Evolutionary conservation across 2,888 invertebrate species (phyloP).

Genomic region (Mongoloraphidia duomilia): DNA sequence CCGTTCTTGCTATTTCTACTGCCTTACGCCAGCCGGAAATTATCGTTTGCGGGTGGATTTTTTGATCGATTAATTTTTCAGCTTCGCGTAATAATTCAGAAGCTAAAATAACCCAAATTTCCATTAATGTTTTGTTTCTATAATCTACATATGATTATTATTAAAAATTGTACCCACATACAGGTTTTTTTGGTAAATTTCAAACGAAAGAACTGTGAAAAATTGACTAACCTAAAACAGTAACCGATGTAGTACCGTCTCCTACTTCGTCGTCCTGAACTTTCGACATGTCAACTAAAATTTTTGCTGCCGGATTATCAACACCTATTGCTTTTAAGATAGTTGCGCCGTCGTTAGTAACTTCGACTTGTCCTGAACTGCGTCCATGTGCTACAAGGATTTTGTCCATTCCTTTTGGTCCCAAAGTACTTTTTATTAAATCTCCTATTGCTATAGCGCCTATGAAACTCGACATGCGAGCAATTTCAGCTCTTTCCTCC

Average conservation of each 20-base stretch:
- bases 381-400: constrained; percentile 70
- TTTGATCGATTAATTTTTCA: constrained; percentile 82
- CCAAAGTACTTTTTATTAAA: constrained; percentile 92
- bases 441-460: constrained; percentile 99
- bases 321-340: constrained; percentile 92
- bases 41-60: constrained; percentile 96
- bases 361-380: constrained; percentile 73
- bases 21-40: constrained; percentile 92
- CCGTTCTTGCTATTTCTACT: constrained; percentile 66
- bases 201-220: neutral
- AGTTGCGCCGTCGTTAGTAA: constrained; percentile 98
- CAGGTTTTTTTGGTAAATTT: neutral
- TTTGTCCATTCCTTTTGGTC: constrained; percentile 98
- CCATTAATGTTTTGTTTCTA: neutral
- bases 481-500: constrained; percentile 95
- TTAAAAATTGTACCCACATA: neutral
- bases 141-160: neutral
- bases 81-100: constrained; percentile 91
- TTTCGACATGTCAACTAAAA: constrained; percentile 96
- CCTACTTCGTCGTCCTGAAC: constrained; percentile 99
- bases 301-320: constrained; percentile 98
- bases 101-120: constrained; percentile 36
- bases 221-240: constrained; percentile 53
- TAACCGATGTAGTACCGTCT: constrained; percentile 99
- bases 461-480: constrained; percentile 93